These are phyloP conservation scores for Limnothrissa miodon DNA, from an alignment of 2,113 vertebrate species.

Conservation along the genomic window DNA sequence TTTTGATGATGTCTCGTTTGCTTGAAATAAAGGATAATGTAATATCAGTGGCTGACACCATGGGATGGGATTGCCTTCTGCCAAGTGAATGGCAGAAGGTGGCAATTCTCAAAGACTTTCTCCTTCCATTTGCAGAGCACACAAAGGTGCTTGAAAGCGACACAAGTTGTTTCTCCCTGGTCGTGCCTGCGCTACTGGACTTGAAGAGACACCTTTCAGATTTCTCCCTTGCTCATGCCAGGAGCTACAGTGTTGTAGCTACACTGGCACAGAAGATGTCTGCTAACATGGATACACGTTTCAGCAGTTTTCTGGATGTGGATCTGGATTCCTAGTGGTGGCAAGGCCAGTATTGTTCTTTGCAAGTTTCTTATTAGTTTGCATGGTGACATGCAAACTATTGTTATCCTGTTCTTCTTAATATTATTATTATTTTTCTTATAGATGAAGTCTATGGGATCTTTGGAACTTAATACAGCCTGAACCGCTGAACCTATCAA, in stretches of 20 bases:
- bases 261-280: slow-evolving; percentile 24
- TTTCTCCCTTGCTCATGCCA: not conserved
- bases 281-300: not conserved
- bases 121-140: not conserved
- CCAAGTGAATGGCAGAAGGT: slow-evolving; percentile 37
- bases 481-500: too few relatives aligned
- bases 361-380: too few relatives aligned
- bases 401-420: too few relatives aligned
- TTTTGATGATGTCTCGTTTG: too few relatives aligned
- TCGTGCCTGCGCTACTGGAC: not conserved
- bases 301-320: not conserved
- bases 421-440: too few relatives aligned
- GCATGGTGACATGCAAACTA: too few relatives aligned
- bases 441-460: too few relatives aligned
- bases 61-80: slow-evolving; percentile 33
- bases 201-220: slow-evolving; percentile 28
- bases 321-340: too few relatives aligned
- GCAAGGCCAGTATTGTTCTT: too few relatives aligned
- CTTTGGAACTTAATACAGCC: too few relatives aligned
- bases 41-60: not conserved
- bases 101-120: not conserved
- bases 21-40: too few relatives aligned
- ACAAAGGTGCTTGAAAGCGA: not conserved
- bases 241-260: not conserved
- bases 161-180: not conserved